Evolutionary conservation across 2,113 vertebrate species (phyloP), one percentile per base, ranked within the genome.

Genomic region (Bambusicola thoracicus): DNA sequence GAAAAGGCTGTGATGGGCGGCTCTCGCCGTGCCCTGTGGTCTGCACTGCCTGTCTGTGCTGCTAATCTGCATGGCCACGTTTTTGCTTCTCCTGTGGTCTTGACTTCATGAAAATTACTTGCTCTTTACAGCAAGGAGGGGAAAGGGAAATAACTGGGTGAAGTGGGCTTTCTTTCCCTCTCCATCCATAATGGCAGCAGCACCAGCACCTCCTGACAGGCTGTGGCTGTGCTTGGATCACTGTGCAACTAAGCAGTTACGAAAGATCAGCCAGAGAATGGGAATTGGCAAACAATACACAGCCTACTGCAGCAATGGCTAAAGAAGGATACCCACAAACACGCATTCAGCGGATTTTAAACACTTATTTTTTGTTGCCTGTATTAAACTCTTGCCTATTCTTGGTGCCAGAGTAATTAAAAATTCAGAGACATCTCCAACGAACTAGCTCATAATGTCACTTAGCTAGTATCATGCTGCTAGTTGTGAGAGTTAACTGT

Each of bases 1-100:
- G 94, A 93, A 96, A 95, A 95, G 86, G 73, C 87, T 80, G 62
- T 16, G 78, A 72, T 83, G 29, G 84, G 89, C 61, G 77, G 49
- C 65, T 89, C 65, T 89, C 76, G 30, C 69, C 24, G 51, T 6
- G 8, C 46, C 5, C 34, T 4, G 29, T 21, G 22, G 19, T 25
- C 67, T 34, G 27, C 30, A 6, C 44, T 41, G 30, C 12, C 67
- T 8, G 0, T 4, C 7, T 11, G 61, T 19, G 6, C 2, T 15
- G 32, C 36, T 51, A 2, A 61, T 32, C 34, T 53, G 38, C 21
- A 8, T 4, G 24, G 29, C 4, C 4, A 0, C 4, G 34, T 38
- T 34, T 34, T 22, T 29, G 29, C 34, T 85, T 53, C 38, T 65
- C 32, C 25, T 5, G 0, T 46, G 2, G 13, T 10, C 25, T 16